These are phyloP conservation scores for Dicycla oo DNA, from an alignment of 2,888 invertebrate genomes.

Conservation along the genomic window DNA sequence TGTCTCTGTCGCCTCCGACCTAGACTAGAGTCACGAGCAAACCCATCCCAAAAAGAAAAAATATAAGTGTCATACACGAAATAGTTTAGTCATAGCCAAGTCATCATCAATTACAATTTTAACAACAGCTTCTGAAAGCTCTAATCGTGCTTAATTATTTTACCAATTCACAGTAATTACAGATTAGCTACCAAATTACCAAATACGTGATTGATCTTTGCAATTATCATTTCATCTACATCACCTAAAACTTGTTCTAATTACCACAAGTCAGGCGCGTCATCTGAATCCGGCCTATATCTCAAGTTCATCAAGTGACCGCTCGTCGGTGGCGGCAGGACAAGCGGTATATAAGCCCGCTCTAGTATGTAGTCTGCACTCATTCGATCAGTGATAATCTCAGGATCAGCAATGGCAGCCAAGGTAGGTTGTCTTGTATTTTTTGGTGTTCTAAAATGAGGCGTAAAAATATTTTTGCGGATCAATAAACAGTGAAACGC, in stretches of 20 bases:
- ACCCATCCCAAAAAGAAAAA: too few species aligned
- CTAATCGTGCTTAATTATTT: neutral
- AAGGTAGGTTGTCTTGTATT: slow-evolving; percentile 72
- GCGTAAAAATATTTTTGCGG: neutral
- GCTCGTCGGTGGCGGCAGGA: slow-evolving; percentile 35
- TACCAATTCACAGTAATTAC: neutral
- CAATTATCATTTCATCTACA: slow-evolving; percentile 9
- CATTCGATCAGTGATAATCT: slow-evolving; percentile 76
- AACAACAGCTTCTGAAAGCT: neutral
- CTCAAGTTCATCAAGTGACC: slow-evolving; percentile 69
- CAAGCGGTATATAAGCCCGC: slow-evolving; percentile 75
- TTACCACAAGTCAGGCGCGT: slow-evolving; percentile 13
- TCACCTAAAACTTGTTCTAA: slow-evolving; percentile 38
- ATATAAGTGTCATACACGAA: too few species aligned
- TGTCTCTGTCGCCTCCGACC: too few species aligned
- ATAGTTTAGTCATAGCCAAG: too few species aligned
- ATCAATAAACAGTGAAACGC: neutral
- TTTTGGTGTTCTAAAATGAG: neutral
- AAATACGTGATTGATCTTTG: slow-evolving; percentile 14
- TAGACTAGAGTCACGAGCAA: too few species aligned
- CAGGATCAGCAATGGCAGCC: slow-evolving; percentile 79
- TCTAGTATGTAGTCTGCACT: slow-evolving; percentile 62
- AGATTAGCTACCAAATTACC: neutral
- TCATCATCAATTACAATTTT: neutral
- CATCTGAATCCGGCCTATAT: slow-evolving; percentile 57